Conservation (phyloP, 2,888 invertebrate genomes). For the Apodemia hepburni region DNA sequence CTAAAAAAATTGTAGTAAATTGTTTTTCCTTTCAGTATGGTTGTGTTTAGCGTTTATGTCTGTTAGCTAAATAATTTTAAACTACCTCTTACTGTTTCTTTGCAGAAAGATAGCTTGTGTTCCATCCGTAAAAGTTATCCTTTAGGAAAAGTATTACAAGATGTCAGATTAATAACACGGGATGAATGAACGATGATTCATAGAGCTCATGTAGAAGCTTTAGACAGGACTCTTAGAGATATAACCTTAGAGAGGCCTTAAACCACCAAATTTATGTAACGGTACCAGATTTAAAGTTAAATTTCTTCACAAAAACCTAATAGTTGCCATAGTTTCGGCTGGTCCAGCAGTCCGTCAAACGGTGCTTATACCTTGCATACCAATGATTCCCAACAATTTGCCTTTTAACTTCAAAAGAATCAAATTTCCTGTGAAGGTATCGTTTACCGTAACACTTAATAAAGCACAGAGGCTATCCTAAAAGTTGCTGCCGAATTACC, state of each 20-base stretch:
- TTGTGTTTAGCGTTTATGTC: neutral
- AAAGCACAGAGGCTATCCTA: slow-evolving; percentile 25
- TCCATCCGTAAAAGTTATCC: slow-evolving; percentile 33
- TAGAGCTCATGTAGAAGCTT: slow-evolving; percentile 30
- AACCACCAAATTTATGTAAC: slow-evolving; percentile 28
- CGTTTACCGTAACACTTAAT: slow-evolving; percentile 27
- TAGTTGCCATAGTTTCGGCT: slow-evolving; percentile 30
- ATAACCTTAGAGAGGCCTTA: slow-evolving; percentile 27
- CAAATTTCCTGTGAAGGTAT: neutral
- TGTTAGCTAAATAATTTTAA: slow-evolving; percentile 23
- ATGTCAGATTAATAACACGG: slow-evolving; percentile 30
- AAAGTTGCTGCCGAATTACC: no score
- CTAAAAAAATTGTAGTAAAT: no score
- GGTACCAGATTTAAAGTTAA: slow-evolving; percentile 27
- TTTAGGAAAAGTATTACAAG: slow-evolving; percentile 31
- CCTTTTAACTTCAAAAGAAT: neutral
- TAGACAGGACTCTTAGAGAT: slow-evolving; percentile 33
- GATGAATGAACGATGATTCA: slow-evolving; percentile 29
- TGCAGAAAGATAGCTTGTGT: slow-evolving; percentile 28
- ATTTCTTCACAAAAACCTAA: slow-evolving; percentile 27
- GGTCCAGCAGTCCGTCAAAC: slow-evolving; percentile 18
- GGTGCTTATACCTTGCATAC: neutral
- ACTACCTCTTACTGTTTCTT: slow-evolving; percentile 26
- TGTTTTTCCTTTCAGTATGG: no score
- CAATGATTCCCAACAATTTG: neutral